Evolutionary conservation across 1,140 invertebrate species (phyloP).

Genomic region (Tenebrio molitor): DNA sequence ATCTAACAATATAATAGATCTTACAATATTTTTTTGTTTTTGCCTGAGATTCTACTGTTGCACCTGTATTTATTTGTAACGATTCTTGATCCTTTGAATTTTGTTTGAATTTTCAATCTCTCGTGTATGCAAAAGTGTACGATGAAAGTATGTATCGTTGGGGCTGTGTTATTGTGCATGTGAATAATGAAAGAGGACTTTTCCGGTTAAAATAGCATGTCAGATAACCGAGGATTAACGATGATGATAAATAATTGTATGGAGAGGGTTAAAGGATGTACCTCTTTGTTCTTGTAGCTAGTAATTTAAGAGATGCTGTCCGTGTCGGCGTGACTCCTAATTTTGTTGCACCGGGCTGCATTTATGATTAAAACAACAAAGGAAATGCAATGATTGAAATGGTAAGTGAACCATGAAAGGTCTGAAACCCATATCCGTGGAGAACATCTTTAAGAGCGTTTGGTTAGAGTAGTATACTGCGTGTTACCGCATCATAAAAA

Average conservation of each 20-base stretch:
- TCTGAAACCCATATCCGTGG: slow-evolving; percentile 39
- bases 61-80: too few relatives aligned
- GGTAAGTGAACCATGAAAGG: slow-evolving; percentile 39
- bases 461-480: slow-evolving; percentile 11
- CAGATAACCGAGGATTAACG: slow-evolving; percentile 19
- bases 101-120: too few relatives aligned
- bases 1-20: too few relatives aligned
- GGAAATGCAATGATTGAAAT: slow-evolving; percentile 40
- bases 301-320: slow-evolving; percentile 37
- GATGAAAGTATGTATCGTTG: too few relatives aligned
- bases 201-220: slow-evolving; percentile 15
- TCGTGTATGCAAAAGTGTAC: too few relatives aligned
- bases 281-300: slow-evolving; percentile 38
- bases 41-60: too few relatives aligned
- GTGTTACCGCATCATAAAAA: slow-evolving; percentile 37
- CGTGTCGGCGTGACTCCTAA: slow-evolving; percentile 39
- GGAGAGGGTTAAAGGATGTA: slow-evolving; percentile 30
- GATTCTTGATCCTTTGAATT: too few relatives aligned
- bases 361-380: slow-evolving; percentile 39
- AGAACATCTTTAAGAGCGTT: slow-evolving; percentile 29
- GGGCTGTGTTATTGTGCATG: background rate
- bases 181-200: slow-evolving; percentile 3
- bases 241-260: slow-evolving; percentile 26
- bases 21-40: too few relatives aligned
- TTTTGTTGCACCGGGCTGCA: slow-evolving; percentile 34